phyloP scores from a whole-genome alignment of 2,888 invertebrate species.

The Aphrophora alni region DNA sequence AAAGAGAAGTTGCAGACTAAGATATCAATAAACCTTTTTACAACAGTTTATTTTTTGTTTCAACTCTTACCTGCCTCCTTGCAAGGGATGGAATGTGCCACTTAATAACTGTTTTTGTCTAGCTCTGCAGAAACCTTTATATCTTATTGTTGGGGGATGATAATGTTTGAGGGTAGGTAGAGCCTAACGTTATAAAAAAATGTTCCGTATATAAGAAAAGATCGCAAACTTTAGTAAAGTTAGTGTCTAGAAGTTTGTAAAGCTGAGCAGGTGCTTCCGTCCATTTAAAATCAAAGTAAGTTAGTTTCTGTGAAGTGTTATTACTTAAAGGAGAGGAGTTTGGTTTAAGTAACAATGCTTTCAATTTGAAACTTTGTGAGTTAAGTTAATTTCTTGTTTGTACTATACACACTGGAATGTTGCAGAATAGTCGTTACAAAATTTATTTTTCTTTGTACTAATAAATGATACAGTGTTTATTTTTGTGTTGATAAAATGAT shows the following conservation, averaged over 20 bases:
- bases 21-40: background rate
- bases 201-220: background rate
- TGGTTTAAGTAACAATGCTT: background rate
- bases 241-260: background rate
- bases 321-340: background rate
- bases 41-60: background rate
- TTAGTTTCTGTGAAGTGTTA: background rate
- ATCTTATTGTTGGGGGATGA: background rate
- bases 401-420: too few species aligned
- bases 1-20: background rate
- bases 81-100: background rate
- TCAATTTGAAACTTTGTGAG: too few species aligned
- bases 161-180: background rate
- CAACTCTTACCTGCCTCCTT: background rate
- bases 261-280: background rate
- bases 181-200: background rate
- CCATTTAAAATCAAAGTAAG: background rate
- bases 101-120: constrained; percentile 2
- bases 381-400: too few species aligned
- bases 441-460: too few species aligned
- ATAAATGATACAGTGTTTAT: too few species aligned
- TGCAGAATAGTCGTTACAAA: too few species aligned
- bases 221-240: background rate
- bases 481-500: too few species aligned
- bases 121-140: background rate